Evolutionary conservation across 2,888 invertebrate genomes (phyloP), one percentile per base, ranked within the genome.

Genomic region (Argynnis bischoffii): DNA sequence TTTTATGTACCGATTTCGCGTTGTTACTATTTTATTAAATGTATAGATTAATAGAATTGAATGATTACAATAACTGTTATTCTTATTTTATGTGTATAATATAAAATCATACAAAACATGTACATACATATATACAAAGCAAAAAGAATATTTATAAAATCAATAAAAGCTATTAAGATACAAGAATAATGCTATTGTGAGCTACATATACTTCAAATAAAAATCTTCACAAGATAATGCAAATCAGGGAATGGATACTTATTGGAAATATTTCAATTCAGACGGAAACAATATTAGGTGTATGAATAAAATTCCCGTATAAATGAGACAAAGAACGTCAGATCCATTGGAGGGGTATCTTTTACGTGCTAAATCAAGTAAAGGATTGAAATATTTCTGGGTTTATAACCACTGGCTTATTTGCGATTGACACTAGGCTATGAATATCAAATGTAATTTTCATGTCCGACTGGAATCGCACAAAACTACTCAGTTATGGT

Each of bases 231-330:
- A 79, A 79, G 79, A 77, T 78, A 80, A 82, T 82, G 79, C 77
- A 79, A 80, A 77, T 81, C 78, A 74, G 76, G 74, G 72, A 72
- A 75, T 73, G 77, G 75, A 76, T 81, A 80, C 84, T 85, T 89
- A 89, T 89, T 90, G 88, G 80, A 89, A 88, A 89, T 88, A 85
- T 88, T 84, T 85, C 84, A 82, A 85, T 83, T 84, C 81, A 83
- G 71, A 74, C 79, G 87, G 86, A 88, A 87, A 84, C 84, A 85
- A 86, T 87, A 84, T 88, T 79, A 82, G 81, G 83, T 83, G 82
- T 86, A 84, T 84, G 83, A 87, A 87, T 85, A 81, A 84, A 84
- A 85, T 84, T 87, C 80, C 81, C 78, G 78, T 79, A 78, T 70
- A 76, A 78, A 66, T 71, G 66, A 72, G 70, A 72, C 66, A 55